Evolutionary conservation across 2,888 invertebrate species (phyloP), one percentile per base, ranked within the genome.

Genomic region (Philopedon plagiatum): DNA sequence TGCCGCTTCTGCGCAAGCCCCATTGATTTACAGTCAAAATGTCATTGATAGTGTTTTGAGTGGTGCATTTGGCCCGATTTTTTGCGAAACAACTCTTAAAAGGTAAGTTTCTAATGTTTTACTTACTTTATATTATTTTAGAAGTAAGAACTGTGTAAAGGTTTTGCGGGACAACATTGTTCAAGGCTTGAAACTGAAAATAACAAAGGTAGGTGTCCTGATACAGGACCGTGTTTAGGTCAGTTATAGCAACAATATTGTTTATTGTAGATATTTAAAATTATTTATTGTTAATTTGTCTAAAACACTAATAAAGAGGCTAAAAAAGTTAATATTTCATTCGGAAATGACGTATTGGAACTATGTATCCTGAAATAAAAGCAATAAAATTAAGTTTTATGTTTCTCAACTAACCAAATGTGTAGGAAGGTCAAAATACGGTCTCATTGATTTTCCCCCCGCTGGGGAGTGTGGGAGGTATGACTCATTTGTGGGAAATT

Each of bases 41-140:
- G 78, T 78, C 77, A 78, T 73, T 77, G 75, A 69, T 70, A 49
- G 71, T 75, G 74, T 76, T 77, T 74, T 74, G 72, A 65, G 73
- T 68, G 61, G 61, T 73, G 62, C 68, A 74, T 74, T 66, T 74
- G 49, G 11, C 39, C 56, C 63, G 60, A 76, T 74, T 70, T 58
- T 58, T 26, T 21, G 67, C 67, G 78, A 76, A 76, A 76, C 73
- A 76, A 77, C 68, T 73, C 70, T 73, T 76, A 74, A 39, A 76
- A 76, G 75, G 78, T 78, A 65, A 76, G 77, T 75, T 71, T 73
- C 68, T 29, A 15, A 4, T 15, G 8, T 19, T 2, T 1, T 19
- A 8, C 13, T 26, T 29, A 44, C 21, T 29, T 7, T 18, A 54
- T 29, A 54, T 13, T 29, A 54, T 15, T 29, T n/a, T 29, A 54